phyloP scores from a whole-genome alignment of 1,140 invertebrate species.

The Panagrolaimus sp. region DNA sequence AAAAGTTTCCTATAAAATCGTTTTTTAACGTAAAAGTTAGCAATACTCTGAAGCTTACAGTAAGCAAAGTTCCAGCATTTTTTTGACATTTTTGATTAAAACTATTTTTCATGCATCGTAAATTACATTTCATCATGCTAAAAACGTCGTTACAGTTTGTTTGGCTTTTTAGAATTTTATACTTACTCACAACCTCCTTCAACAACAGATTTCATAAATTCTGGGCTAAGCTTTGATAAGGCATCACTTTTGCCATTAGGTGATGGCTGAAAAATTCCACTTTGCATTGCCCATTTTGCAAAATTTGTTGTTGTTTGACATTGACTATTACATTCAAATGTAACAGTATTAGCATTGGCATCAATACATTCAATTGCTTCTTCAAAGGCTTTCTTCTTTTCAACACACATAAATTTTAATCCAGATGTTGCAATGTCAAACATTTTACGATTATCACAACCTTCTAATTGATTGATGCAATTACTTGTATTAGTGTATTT shows the following conservation, averaged over 20 bases:
- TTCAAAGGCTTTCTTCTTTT: background rate
- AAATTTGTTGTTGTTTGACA: background rate
- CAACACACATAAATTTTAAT: constrained; percentile 1
- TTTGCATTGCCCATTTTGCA: background rate
- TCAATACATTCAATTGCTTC: background rate
- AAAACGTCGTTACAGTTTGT: background rate
- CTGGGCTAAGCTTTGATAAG: background rate
- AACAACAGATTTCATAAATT: background rate
- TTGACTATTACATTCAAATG: background rate
- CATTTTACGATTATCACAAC: background rate
- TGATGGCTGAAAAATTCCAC: background rate
- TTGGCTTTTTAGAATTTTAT: background rate
- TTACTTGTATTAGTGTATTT: background rate
- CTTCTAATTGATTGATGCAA: background rate
- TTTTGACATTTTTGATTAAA: background rate
- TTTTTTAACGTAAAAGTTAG: too few species aligned
- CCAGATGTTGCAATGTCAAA: background rate
- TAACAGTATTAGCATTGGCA: background rate
- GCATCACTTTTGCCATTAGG: background rate
- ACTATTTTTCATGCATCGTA: background rate
- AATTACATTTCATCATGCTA: background rate
- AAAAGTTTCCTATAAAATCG: background rate
- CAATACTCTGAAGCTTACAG: background rate
- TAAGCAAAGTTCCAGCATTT: background rate
- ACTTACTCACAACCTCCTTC: background rate